phyloP scores from a whole-genome alignment of 2,888 invertebrate species.

The Athalia rosae region DNA sequence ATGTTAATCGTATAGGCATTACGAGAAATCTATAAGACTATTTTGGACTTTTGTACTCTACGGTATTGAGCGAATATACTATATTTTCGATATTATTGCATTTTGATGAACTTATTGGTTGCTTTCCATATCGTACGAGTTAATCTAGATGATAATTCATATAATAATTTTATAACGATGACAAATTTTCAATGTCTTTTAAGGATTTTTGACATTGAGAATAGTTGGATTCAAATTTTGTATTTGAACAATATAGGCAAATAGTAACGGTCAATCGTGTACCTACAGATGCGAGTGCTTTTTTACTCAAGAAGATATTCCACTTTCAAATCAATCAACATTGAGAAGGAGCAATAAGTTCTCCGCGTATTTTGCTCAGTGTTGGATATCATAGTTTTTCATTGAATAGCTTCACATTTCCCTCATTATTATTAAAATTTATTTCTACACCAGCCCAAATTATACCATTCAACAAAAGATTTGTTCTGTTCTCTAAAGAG shows the following conservation, averaged over 20 bases:
- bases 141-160: constrained; percentile 8
- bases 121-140: constrained; percentile 23
- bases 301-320: constrained; percentile 29
- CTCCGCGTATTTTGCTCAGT: neutral
- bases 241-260: too few species aligned
- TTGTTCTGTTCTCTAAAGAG: constrained; percentile 28
- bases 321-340: neutral
- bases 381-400: neutral
- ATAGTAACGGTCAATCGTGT: too few species aligned
- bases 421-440: too few species aligned
- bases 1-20: constrained; percentile 8
- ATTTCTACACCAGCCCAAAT: neutral
- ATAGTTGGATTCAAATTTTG: neutral
- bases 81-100: constrained; percentile 38
- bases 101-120: constrained; percentile 26
- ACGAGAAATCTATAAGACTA: constrained; percentile 39
- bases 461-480: constrained; percentile 16
- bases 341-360: neutral
- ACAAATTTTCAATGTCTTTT: neutral
- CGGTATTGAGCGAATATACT: constrained; percentile 26
- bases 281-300: constrained; percentile 20
- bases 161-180: neutral
- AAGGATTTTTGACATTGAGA: neutral
- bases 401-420: neutral
- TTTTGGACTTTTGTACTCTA: constrained; percentile 34